Base-by-base conservation (phyloP, 2,888 invertebrate genomes). In the Fragum whitleyi region DNA sequence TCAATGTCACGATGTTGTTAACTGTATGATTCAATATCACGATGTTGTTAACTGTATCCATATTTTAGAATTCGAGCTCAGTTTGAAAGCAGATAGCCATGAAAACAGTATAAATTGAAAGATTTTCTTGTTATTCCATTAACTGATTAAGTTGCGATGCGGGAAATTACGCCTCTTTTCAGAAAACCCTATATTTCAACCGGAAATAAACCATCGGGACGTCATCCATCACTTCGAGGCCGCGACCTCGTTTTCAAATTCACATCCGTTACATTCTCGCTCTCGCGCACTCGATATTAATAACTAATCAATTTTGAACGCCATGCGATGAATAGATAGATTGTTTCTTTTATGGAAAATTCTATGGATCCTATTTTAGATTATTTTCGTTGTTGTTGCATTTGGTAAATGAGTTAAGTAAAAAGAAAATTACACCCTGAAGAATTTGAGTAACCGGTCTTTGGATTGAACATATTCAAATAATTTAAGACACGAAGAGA, bases 171-270 rank as follows among this genome's bases (percentile, higher is more conserved):
- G 42, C 65, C 14, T 42, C 26, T 36, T 9, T 65, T 65, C 36
- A 36, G 65, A 26, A 42, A 65, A 65, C n/a, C 16, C 65, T 32
- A 65, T 65, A 65, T 42, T 42, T 65, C 65, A 65, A 65, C 39
- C 65, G 65, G 65, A 65, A 65, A 42, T 65, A 42, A 65, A 23
- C 42, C 65, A 65, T 65, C 36, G 36, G 65, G 26, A 42, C 65
- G 42, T 65, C 42, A 65, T 65, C 65, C 39, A 65, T 65, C 65
- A 65, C 65, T 65, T 65, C 65, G 65, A 65, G 65, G 65, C 65
- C 42, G 39, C 36, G 65, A 42, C 65, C 65, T 65, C 65, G 65
- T 23, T 65, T 65, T 65, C 42, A 42, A 42, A 42, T 14, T 42
- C 65, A 65, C 65, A 65, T 65, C 65, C 65, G 65, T 65, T 42